Percentiles rank a stretch among this genome's conserved stretches.
Conservation (phyloP, 2,797 vertebrate species). For the Clarias laeviceps region DNA sequence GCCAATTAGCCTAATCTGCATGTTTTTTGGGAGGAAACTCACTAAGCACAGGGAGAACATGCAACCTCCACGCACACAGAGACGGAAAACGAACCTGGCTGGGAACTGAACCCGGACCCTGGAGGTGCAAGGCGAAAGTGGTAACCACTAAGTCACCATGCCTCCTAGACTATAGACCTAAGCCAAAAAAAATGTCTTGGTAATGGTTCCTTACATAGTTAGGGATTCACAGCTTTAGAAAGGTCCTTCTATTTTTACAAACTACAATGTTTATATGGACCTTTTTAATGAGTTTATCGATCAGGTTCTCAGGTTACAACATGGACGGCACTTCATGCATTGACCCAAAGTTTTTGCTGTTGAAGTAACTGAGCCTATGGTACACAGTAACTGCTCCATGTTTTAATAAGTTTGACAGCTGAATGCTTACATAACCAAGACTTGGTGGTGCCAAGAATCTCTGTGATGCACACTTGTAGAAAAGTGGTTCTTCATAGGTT, state of each 20-base stretch:
- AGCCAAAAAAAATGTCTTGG: neutral
- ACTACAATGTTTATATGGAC: neutral
- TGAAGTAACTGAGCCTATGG: neutral
- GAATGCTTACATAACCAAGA: neutral
- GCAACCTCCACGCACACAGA: no score
- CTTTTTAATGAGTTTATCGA: neutral
- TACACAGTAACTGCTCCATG: neutral
- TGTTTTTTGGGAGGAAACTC: no score
- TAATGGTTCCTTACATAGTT: neutral
- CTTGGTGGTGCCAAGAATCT: neutral
- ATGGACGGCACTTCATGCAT: neutral
- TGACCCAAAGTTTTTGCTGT: neutral
- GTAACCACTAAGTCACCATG: no score
- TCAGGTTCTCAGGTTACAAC: neutral
- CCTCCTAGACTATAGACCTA: neutral
- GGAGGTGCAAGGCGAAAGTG: no score
- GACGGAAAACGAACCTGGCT: no score
- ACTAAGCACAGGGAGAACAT: no score
- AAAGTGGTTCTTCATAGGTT: neutral
- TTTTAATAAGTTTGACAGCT: conserved; percentile 8
- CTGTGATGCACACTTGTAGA: neutral
- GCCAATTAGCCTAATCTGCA: no score
- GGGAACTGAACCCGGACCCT: no score
- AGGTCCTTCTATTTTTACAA: neutral
- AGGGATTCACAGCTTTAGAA: neutral